Evolutionary conservation across 2,797 vertebrate species (phyloP).

Genomic region (Pteronotus mesoamericanus): DNA sequence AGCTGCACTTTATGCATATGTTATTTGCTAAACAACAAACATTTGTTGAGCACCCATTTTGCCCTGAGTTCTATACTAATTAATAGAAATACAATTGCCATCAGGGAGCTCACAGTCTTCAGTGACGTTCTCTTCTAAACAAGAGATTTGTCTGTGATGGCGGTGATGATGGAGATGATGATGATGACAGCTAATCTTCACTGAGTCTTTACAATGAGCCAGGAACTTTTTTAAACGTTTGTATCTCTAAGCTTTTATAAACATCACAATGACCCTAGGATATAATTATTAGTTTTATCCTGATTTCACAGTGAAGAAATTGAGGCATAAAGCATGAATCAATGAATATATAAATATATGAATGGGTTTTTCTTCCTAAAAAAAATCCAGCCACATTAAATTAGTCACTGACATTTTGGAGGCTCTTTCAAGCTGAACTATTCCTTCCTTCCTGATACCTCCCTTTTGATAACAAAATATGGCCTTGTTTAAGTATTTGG

Average conservation of each 20-base stretch:
- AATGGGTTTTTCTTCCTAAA: not conserved
- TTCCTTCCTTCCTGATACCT: not conserved
- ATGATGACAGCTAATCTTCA: not conserved
- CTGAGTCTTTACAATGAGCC: not conserved
- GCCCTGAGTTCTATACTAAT: not conserved
- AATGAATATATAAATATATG: not conserved
- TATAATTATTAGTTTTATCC: slow-evolving; percentile 1
- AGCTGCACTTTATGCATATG: not conserved
- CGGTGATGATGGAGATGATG: not conserved
- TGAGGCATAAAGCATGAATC: not conserved
- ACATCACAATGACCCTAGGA: not conserved
- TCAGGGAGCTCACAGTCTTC: not conserved
- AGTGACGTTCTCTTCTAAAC: not conserved
- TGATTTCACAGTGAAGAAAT: not conserved
- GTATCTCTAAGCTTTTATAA: not conserved
- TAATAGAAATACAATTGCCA: not conserved
- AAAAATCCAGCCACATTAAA: not conserved
- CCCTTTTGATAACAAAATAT: not conserved
- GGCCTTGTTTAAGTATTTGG: not conserved
- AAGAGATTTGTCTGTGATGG: not conserved
- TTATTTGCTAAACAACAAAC: not conserved
- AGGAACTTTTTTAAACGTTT: not conserved
- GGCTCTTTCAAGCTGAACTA: not conserved
- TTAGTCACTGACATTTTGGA: not conserved
- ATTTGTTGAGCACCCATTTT: not conserved